These are phyloP conservation scores for Tachyglossus aculeatus DNA, from an alignment of 2,797 vertebrate species.

Conservation along the genomic window DNA sequence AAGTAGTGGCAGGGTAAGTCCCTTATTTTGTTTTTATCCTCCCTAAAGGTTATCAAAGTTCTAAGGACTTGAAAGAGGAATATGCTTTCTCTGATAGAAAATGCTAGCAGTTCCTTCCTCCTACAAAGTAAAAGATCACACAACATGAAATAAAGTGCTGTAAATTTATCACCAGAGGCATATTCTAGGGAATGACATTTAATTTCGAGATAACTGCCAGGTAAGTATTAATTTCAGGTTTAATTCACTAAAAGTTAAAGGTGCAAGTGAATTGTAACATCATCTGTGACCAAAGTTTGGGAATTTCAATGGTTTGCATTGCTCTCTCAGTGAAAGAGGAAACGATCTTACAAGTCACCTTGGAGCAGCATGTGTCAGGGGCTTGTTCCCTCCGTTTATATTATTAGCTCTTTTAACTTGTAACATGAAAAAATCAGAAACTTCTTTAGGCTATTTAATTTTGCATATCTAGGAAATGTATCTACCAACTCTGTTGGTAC, in stretches of 20 bases:
- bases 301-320: neutral
- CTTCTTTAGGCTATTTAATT: no score
- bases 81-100: constrained; percentile 4
- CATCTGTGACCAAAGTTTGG: constrained; percentile 1
- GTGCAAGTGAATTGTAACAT: neutral
- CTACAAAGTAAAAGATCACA: constrained; percentile 15
- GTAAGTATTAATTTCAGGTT: neutral
- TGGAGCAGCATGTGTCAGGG: neutral
- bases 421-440: no score
- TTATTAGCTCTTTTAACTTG: no score
- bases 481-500: no score
- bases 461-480: no score
- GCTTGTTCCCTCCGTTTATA: no score
- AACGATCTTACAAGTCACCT: neutral
- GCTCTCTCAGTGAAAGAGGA: constrained; percentile 6
- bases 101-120: constrained; percentile 4
- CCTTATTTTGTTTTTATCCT: neutral
- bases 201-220: constrained; percentile 29
- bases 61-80: neutral
- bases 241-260: constrained; percentile 14
- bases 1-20: neutral
- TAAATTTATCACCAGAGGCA: neutral
- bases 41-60: constrained; percentile 19
- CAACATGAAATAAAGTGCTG: constrained; percentile 13
- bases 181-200: constrained; percentile 17